These are phyloP conservation scores for Drosophila sturtevanti DNA, from an alignment of 1,140 invertebrate genomes.

Conservation along the genomic window DNA sequence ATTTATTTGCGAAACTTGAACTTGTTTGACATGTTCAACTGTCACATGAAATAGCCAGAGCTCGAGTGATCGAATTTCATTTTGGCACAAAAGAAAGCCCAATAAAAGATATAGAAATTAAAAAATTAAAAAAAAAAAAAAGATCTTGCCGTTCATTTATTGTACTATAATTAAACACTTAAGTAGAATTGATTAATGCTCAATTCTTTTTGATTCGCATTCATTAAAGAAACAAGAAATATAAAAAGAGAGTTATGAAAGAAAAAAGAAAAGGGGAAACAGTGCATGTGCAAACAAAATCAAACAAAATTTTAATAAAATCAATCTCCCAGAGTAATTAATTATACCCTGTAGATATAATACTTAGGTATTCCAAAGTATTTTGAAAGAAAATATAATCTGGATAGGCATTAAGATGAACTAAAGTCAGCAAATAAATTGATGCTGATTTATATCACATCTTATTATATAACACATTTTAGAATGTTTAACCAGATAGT, in stretches of 20 bases:
- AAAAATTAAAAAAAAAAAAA: neutral
- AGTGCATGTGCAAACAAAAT: conserved; percentile 3
- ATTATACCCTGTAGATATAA: neutral
- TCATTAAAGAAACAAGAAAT: neutral
- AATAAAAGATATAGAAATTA: neutral
- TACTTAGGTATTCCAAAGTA: neutral
- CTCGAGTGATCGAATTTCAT: conserved; percentile 54
- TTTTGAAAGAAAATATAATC: neutral
- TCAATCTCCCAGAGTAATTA: neutral
- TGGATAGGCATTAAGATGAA: too few relatives aligned
- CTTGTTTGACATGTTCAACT: conserved; percentile 48
- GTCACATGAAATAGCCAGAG: conserved; percentile 33
- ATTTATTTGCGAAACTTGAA: conserved; percentile 52
- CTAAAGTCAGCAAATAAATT: too few relatives aligned
- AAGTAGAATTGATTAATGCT: conserved; percentile 6
- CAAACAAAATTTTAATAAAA: neutral
- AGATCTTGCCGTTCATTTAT: neutral
- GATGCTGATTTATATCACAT: too few relatives aligned
- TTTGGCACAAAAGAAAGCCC: conserved; percentile 22
- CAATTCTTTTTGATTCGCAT: neutral
- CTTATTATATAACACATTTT: too few relatives aligned
- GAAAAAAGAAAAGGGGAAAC: neutral
- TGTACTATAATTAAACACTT: neutral
- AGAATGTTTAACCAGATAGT: too few relatives aligned
- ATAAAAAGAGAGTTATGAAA: neutral